Evolutionary conservation across 2,888 invertebrate species (phyloP).

Genomic region (Morpho deidamia): DNA sequence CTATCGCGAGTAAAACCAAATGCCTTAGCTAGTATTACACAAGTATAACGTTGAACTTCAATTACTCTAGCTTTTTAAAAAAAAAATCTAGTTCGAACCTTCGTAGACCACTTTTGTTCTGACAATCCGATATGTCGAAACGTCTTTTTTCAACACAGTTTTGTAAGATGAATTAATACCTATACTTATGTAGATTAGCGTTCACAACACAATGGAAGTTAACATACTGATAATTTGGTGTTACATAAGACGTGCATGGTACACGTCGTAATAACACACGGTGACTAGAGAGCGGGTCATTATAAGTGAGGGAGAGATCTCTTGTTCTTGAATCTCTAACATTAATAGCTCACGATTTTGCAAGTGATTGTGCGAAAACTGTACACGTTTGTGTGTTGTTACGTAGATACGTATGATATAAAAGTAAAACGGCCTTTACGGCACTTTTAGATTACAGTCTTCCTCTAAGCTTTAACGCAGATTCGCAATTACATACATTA

Average conservation of each 20-base stretch:
- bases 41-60: no score
- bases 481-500: no score
- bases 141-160: conserved; percentile 65
- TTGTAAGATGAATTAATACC: conserved; percentile 75
- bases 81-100: no score
- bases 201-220: conserved; percentile 64
- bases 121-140: conserved; percentile 47
- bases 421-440: no score
- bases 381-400: conserved; percentile 42
- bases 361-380: conserved; percentile 50
- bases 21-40: no score
- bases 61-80: not conserved
- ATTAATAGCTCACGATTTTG: conserved; percentile 69
- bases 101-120: no score
- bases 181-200: conserved; percentile 76
- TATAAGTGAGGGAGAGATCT: conserved; percentile 67
- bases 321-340: conserved; percentile 37
- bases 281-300: conserved; percentile 54
- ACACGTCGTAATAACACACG: conserved; percentile 59
- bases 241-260: conserved; percentile 65
- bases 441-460: no score
- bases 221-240: conserved; percentile 69
- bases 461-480: no score
- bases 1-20: no score
- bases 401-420: conserved; percentile 36